A percentile compares a stretch with the other conserved stretches of the same genome.
phyloP scores from a whole-genome alignment of 2,888 invertebrate genomes.

The Caenorhabditis sp. region DNA sequence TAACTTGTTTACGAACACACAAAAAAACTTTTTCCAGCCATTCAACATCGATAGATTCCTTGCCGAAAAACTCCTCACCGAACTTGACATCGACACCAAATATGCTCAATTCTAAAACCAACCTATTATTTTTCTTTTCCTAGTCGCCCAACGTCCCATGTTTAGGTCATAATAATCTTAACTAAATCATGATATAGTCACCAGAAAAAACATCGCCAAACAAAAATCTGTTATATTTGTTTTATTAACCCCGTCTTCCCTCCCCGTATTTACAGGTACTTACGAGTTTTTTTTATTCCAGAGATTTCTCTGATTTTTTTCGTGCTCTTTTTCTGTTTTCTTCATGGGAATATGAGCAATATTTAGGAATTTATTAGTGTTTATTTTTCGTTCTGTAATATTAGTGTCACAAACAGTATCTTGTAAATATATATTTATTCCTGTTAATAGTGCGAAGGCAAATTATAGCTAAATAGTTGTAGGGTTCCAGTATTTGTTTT shows the following conservation, averaged over 20 bases:
- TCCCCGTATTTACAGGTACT: constrained; percentile 2
- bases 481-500: not conserved
- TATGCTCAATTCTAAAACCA: constrained; percentile 24
- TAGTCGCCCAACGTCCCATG: not conserved
- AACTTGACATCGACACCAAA: constrained; percentile 39
- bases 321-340: not conserved
- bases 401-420: not conserved
- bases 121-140: not conserved
- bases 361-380: not conserved
- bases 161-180: not conserved
- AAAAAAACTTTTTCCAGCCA: constrained; percentile 15
- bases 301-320: not conserved
- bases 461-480: not conserved
- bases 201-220: not conserved
- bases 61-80: constrained; percentile 35
- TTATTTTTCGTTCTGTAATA: not conserved
- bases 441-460: not conserved
- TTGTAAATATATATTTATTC: not conserved
- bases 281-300: not conserved
- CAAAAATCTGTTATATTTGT: not conserved
- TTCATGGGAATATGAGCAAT: not conserved
- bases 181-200: not conserved
- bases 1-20: not conserved
- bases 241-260: constrained; percentile 2
- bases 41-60: constrained; percentile 41